These are phyloP conservation scores for Physocephala rufipes DNA, from an alignment of 2,888 invertebrate genomes.

Conservation along the genomic window DNA sequence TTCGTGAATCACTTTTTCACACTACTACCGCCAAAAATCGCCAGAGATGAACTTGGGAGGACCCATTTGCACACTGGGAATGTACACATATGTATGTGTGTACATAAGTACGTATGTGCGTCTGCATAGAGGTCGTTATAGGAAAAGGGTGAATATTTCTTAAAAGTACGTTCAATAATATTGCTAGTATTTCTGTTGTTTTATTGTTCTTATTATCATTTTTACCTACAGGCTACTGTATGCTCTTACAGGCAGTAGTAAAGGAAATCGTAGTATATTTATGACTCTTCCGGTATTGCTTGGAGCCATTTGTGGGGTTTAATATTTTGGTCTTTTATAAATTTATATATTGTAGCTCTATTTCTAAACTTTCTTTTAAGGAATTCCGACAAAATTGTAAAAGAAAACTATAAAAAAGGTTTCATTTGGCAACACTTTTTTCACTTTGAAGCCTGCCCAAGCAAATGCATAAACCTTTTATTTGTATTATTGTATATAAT, in stretches of 20 bases:
- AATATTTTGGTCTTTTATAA: too few species aligned
- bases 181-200: slow-evolving; percentile 31
- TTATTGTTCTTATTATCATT: slow-evolving; percentile 16
- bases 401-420: not conserved
- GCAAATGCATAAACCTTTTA: slow-evolving; percentile 50
- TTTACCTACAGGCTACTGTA: slow-evolving; percentile 63
- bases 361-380: slow-evolving; percentile 13
- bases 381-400: slow-evolving; percentile 18
- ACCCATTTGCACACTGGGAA: not conserved
- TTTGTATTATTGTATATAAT: slow-evolving; percentile 26
- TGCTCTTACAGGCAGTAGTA: slow-evolving; percentile 66
- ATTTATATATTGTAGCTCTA: too few species aligned
- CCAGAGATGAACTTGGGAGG: not conserved
- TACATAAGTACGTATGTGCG: not conserved
- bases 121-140: too few species aligned
- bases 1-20: not conserved
- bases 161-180: not conserved
- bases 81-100: not conserved
- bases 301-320: too few species aligned
- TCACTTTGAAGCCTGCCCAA: slow-evolving; percentile 54
- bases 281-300: slow-evolving; percentile 19
- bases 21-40: not conserved
- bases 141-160: not conserved
- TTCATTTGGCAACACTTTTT: slow-evolving; percentile 23
- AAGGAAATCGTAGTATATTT: slow-evolving; percentile 44